Percentiles rank a stretch among this genome's conserved stretches.
Conservation (phyloP, 2,797 vertebrate species). For the Schizopygopsis malacanthus region DNA sequence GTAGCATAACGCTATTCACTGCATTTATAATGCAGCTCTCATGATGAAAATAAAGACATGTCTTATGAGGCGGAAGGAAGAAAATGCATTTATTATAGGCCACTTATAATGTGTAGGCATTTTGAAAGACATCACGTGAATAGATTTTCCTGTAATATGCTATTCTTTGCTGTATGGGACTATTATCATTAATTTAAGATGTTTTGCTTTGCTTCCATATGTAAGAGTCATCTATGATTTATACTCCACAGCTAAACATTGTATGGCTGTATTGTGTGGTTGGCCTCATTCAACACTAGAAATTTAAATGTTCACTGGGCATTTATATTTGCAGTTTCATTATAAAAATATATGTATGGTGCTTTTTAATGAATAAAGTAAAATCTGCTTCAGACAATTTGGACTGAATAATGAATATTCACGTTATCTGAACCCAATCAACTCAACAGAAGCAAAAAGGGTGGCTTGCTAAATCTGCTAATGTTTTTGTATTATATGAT, state of each 20-base stretch:
- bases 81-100: conserved; percentile 1
- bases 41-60: conserved; percentile 1
- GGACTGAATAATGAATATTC: neutral
- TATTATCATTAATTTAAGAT: conserved; percentile 34
- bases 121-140: neutral
- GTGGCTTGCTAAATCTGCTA: neutral
- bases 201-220: conserved; percentile 22
- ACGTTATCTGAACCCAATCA: neutral
- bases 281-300: conserved; percentile 5
- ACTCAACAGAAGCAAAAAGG: neutral
- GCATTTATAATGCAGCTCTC: conserved; percentile 14
- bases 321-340: conserved; percentile 7
- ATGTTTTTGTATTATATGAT: neutral
- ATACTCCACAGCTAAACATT: neutral
- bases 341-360: neutral
- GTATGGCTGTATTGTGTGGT: neutral
- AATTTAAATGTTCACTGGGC: neutral
- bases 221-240: neutral
- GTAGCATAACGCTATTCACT: conserved; percentile 22
- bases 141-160: conserved; percentile 21
- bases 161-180: conserved; percentile 4
- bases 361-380: neutral
- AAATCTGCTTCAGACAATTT: neutral
- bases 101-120: neutral
- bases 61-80: neutral